Evolutionary conservation across 1,140 invertebrate genomes (phyloP).

Genomic region (Papilio helenus): DNA sequence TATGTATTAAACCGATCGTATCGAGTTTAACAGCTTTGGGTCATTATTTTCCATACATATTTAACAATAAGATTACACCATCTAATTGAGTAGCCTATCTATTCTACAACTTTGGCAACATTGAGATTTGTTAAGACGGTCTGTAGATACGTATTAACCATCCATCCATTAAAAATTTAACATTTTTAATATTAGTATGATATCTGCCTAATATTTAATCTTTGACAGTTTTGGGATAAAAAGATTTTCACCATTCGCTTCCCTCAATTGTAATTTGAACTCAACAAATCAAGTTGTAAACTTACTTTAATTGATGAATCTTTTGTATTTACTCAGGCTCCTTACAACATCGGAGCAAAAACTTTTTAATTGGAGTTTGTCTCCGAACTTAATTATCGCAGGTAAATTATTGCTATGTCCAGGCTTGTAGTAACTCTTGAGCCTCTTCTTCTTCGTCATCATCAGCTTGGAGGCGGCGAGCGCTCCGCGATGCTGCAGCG

Average conservation of each 20-base stretch:
- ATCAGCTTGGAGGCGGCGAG: slow-evolving; percentile 73
- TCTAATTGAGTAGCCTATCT: background rate
- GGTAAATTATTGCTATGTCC: too few relatives aligned
- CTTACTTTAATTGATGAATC: slow-evolving; percentile 16
- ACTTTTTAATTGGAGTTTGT: slow-evolving; percentile 29
- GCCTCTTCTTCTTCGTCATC: slow-evolving; percentile 75
- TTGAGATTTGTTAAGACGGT: too few relatives aligned
- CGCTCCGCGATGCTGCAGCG: slow-evolving; percentile 69
- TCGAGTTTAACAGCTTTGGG: background rate
- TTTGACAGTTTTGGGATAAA: background rate
- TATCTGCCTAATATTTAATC: background rate
- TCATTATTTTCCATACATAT: background rate
- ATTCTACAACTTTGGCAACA: too few relatives aligned
- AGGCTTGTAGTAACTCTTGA: slow-evolving; percentile 77
- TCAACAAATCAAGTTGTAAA: slow-evolving; percentile 8
- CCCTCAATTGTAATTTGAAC: background rate
- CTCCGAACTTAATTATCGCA: slow-evolving; percentile 15
- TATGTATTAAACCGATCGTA: background rate
- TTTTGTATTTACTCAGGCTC: slow-evolving; percentile 11
- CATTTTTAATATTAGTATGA: too few relatives aligned
- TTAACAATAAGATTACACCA: background rate
- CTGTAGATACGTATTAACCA: too few relatives aligned
- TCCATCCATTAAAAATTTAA: too few relatives aligned
- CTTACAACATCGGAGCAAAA: slow-evolving; percentile 4
- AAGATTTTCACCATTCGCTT: background rate